Percentiles rank a stretch among this genome's conserved stretches.
Conservation (phyloP, 2,113 vertebrate genomes). For the Chaenocephalus aceratus region DNA sequence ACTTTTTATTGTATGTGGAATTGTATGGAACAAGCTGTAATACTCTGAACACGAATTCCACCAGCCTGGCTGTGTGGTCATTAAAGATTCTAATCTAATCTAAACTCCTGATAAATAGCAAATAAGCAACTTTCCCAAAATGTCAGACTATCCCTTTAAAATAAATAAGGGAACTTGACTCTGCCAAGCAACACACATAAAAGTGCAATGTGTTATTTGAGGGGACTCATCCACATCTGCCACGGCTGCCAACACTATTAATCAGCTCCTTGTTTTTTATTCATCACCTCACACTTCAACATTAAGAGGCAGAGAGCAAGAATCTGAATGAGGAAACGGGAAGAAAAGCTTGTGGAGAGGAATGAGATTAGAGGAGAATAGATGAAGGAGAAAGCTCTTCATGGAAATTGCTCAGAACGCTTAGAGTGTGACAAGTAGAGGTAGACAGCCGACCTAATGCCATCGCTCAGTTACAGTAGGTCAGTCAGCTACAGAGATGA, state of each 20-base stretch:
- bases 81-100: no score
- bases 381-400: slow-evolving; percentile 64
- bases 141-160: not conserved
- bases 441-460: slow-evolving; percentile 26
- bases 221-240: slow-evolving; percentile 40
- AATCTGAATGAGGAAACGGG: slow-evolving; percentile 56
- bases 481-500: slow-evolving; percentile 24
- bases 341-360: slow-evolving; percentile 32
- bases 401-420: slow-evolving; percentile 55
- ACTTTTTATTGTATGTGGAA: no score
- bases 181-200: slow-evolving; percentile 15
- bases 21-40: no score
- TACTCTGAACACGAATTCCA: no score
- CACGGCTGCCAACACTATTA: slow-evolving; percentile 46
- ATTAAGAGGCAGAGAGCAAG: slow-evolving; percentile 46
- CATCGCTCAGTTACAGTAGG: slow-evolving; percentile 34
- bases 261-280: slow-evolving; percentile 51
- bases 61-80: no score
- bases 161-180: slow-evolving; percentile 8
- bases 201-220: slow-evolving; percentile 40
- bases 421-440: slow-evolving; percentile 36
- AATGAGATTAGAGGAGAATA: slow-evolving; percentile 62
- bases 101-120: not conserved
- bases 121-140: not conserved
- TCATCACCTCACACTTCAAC: slow-evolving; percentile 47